These are phyloP conservation scores for Rattus norvegicus DNA, from an alignment of 2,113 vertebrate genomes.

Conservation along the genomic window DNA sequence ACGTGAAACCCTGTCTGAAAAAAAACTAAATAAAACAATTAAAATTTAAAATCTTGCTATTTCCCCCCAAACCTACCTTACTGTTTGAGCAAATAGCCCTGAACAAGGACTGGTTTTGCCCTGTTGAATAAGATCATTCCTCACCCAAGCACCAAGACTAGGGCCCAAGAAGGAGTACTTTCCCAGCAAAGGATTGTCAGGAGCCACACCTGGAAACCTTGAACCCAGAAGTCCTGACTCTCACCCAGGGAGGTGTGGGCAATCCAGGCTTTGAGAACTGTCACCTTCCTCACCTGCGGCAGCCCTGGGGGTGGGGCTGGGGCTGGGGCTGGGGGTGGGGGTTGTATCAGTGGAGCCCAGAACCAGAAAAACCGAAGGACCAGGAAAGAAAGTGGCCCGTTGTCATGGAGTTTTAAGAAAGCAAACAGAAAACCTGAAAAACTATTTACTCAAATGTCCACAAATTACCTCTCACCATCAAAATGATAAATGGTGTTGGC, in stretches of 20 bases:
- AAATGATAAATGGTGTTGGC: neutral
- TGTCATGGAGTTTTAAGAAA: neutral
- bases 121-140: conserved; percentile 50
- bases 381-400: neutral
- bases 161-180: conserved; percentile 17
- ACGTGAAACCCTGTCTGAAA: neutral
- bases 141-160: neutral
- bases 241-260: neutral
- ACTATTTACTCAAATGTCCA: neutral
- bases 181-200: neutral
- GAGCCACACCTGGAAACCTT: neutral
- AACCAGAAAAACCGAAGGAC: conserved; percentile 39
- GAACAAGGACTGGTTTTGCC: conserved; percentile 26
- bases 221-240: neutral
- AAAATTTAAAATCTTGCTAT: neutral
- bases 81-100: conserved; percentile 60
- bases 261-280: neutral
- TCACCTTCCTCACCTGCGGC: neutral
- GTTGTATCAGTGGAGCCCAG: neutral
- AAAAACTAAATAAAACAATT: neutral
- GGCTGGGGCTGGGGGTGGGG: too few relatives aligned
- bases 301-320: neutral
- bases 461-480: neutral
- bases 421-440: conserved; percentile 13
- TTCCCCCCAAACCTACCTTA: conserved; percentile 38